Evolutionary conservation across 2,888 invertebrate genomes (phyloP).

Genomic region (Amaurobius ferox): DNA sequence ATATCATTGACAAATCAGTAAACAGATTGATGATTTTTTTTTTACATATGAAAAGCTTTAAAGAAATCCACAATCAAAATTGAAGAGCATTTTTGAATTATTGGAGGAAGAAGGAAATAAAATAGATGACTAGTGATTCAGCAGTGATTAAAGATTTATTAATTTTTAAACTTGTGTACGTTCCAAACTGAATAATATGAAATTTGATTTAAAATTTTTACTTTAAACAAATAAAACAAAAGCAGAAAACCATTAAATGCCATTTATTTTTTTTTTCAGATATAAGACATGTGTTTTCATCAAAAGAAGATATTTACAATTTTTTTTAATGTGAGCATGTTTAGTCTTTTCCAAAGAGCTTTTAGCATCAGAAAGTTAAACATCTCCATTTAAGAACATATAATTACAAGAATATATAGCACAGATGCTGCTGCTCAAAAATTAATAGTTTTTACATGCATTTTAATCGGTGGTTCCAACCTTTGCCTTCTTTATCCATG

Average conservation of each 20-base stretch:
- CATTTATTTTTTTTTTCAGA: constrained; percentile 38
- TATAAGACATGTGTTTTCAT: constrained; percentile 21
- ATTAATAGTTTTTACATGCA: constrained; percentile 15
- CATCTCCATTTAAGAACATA: constrained; percentile 34
- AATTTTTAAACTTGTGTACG: too few species aligned
- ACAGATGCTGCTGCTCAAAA: constrained; percentile 25
- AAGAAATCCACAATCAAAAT: too few species aligned
- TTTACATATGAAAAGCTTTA: too few species aligned
- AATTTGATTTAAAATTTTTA: too few species aligned
- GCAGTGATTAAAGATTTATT: too few species aligned
- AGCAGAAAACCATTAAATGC: constrained; percentile 35
- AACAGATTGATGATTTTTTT: too few species aligned
- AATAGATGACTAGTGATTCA: too few species aligned
- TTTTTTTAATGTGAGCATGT: constrained; percentile 32
- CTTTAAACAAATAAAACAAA: not conserved
- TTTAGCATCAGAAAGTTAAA: constrained; percentile 28
- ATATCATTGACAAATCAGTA: too few species aligned
- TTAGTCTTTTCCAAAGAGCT: constrained; percentile 16
- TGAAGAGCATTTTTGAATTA: too few species aligned
- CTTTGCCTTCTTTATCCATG: not conserved
- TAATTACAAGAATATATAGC: constrained; percentile 45
- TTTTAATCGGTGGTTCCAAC: constrained; percentile 18
- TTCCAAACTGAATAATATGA: too few species aligned
- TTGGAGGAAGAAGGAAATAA: too few species aligned
- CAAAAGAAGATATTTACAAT: constrained; percentile 36